Evolutionary conservation across 2,113 vertebrate species (phyloP).

Genomic region (Nannobrachium achirus): DNA sequence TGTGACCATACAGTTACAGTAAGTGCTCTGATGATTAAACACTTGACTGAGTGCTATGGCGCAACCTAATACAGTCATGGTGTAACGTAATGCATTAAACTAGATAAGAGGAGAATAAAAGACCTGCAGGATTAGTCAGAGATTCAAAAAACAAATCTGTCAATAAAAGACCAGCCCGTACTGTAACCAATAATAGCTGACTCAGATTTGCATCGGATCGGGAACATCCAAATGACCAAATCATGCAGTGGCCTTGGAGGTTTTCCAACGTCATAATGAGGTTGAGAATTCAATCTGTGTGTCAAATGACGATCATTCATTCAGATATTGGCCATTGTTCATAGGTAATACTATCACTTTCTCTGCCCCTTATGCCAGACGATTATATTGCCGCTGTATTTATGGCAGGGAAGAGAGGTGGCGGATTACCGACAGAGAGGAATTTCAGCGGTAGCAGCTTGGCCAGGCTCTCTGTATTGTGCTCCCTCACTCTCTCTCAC

Average conservation of each 20-base stretch:
- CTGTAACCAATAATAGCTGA: constrained; percentile 15
- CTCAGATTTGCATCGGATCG: constrained; percentile 33
- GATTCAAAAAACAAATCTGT: background rate
- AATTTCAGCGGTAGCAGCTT: constrained; percentile 47
- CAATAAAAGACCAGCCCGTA: constrained; percentile 13
- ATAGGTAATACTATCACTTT: constrained; percentile 39
- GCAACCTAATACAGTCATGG: background rate
- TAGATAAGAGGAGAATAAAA: background rate
- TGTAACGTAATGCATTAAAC: background rate
- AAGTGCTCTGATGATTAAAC: no score
- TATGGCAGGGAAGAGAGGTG: constrained; percentile 43
- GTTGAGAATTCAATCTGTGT: constrained; percentile 61
- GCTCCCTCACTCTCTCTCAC: background rate
- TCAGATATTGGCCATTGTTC: constrained; percentile 61
- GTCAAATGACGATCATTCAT: constrained; percentile 65
- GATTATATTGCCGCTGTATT: constrained; percentile 58
- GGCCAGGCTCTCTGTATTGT: constrained; percentile 27
- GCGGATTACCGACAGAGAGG: constrained; percentile 55
- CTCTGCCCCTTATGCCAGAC: constrained; percentile 54
- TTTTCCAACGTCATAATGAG: constrained; percentile 55
- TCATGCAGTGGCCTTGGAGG: constrained; percentile 40
- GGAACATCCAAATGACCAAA: constrained; percentile 46
- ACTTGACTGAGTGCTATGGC: background rate
- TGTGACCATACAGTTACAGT: no score
- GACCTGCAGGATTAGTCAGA: background rate